Percentiles rank a stretch among this genome's conserved stretches.
Conservation (phyloP, 2,888 invertebrate genomes). For the Papilio protenor region DNA sequence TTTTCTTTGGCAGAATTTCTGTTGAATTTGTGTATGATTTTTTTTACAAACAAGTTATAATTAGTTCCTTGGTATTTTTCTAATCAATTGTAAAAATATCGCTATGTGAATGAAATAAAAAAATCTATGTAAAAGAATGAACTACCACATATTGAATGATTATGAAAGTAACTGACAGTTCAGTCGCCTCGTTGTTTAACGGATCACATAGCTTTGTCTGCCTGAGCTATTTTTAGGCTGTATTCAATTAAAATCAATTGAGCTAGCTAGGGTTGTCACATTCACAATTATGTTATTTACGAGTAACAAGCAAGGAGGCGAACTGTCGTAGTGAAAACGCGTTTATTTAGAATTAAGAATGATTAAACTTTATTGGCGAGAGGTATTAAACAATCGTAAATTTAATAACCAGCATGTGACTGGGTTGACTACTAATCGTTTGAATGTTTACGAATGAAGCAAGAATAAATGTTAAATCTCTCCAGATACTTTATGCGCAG, state of each 20-base stretch:
- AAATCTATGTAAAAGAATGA: not conserved
- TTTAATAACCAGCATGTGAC: constrained; percentile 13
- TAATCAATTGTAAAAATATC: not conserved
- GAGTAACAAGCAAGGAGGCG: constrained; percentile 51
- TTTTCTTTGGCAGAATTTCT: not conserved
- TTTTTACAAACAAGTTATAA: no score
- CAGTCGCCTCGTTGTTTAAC: constrained; percentile 31
- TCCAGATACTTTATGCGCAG: not conserved
- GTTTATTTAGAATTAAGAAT: constrained; percentile 69
- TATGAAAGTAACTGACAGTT: constrained; percentile 27
- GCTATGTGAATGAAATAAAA: not conserved
- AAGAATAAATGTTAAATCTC: not conserved
- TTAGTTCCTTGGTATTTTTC: no score
- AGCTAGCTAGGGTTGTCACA: constrained; percentile 69
- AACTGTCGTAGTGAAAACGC: constrained; percentile 61
- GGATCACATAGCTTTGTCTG: constrained; percentile 32
- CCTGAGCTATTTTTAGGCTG: constrained; percentile 70
- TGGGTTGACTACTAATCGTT: not conserved
- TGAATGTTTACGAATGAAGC: not conserved
- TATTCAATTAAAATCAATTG: constrained; percentile 80
- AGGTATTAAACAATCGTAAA: constrained; percentile 52
- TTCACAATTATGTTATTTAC: constrained; percentile 76
- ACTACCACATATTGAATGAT: constrained; percentile 22
- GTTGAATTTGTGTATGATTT: no score
- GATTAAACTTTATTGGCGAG: constrained; percentile 67